Percentiles rank a stretch among this genome's conserved stretches.
These are phyloP conservation scores for Anguilla obscura DNA, from an alignment of 2,797 vertebrate species.

Conservation along the genomic window DNA sequence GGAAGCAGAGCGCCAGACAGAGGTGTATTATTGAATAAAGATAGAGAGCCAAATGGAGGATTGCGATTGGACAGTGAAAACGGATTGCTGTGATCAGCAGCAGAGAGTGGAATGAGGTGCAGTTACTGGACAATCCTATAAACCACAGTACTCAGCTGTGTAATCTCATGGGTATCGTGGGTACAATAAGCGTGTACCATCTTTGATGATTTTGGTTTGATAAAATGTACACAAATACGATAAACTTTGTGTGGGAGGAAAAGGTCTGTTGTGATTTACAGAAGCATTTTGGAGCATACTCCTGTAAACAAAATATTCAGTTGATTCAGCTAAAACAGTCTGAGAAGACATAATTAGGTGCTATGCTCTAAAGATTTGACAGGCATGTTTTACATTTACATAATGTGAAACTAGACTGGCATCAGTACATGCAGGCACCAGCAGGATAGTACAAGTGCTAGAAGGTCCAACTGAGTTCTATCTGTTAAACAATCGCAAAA, in stretches of 20 bases:
- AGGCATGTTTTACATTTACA: neutral
- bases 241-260: neutral
- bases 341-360: neutral
- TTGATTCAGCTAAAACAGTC: neutral
- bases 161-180: neutral
- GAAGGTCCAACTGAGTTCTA: neutral
- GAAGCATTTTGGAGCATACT: neutral
- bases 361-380: neutral
- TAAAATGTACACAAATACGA: neutral
- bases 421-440: neutral
- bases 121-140: neutral
- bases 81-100: neutral
- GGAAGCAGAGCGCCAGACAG: neutral
- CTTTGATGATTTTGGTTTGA: neutral
- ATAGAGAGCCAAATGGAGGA: neutral
- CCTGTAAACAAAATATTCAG: neutral
- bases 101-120: neutral
- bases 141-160: neutral
- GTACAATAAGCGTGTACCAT: neutral
- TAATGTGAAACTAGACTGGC: neutral
- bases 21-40: neutral
- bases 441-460: neutral
- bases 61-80: neutral
- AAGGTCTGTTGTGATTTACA: neutral
- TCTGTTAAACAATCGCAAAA: neutral